Base-by-base conservation (phyloP, 2,113 vertebrate species). In the Sander lucioperca region DNA sequence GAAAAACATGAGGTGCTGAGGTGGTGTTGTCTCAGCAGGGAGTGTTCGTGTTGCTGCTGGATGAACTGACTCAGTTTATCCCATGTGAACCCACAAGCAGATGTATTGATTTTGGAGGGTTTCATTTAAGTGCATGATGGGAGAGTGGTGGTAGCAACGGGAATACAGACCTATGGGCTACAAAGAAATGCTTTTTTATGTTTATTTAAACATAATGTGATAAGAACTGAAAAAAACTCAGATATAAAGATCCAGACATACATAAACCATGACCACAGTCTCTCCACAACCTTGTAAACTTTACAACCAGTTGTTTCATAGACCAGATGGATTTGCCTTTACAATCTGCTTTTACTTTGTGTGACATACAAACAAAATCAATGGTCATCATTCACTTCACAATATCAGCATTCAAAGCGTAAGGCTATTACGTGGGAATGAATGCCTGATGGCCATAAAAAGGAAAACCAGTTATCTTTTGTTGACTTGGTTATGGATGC, bases 41-140 rank as follows among this genome's bases (percentile, higher is more conserved):
- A 27, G 43, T 6, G 74, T 62, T 30, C 64, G 72, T 61, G 76
- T n/a, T 48, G 68, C 78, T 59, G 63, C 59, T 64, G 77, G 9
- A 79, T 69, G 81, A 74, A 47, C 63, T 2, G 30, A n/a, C 59
- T 83, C 16, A 16, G 69, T 81, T 74, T 27, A 59, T 84, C 59
- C 72, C 77, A 48, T 50, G 70, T 69, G 84, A 83, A 74, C 57
- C 85, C 3, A 54, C 21, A 1, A 76, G 77, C n/a, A 7, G 73
- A 79, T 72, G 75, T 78, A 88, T 86, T 89, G 86, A 92, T 85
- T 89, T 74, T 63, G 65, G 9, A 68, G 21, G 53, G 78, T 72
- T 75, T 79, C 58, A 74, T 78, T 91, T 50, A 66, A 69, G 66
- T 58, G 48, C 58, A 45, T 65, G 66, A 70, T 50, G 64, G 69